phyloP scores from a whole-genome alignment of 2,888 invertebrate species.

The Deilephila porcellus region DNA sequence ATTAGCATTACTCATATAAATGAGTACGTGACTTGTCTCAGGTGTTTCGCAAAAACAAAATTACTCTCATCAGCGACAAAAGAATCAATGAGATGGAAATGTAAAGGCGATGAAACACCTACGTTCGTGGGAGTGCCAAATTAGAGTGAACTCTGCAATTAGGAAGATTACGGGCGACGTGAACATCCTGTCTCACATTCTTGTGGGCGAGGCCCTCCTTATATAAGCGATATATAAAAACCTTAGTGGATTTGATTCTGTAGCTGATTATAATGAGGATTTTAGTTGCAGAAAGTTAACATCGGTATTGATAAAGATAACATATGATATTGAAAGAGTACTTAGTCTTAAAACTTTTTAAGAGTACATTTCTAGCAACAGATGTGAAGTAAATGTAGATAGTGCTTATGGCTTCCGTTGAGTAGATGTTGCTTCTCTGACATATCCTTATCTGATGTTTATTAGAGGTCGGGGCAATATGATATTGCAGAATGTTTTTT shows the following conservation, averaged over 20 bases:
- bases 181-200: constrained; percentile 64
- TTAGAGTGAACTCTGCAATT: constrained; percentile 71
- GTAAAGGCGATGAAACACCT: constrained; percentile 56
- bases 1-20: constrained; percentile 33
- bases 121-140: constrained; percentile 63
- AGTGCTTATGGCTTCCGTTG: no score
- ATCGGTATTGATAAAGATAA: no score
- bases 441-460: no score
- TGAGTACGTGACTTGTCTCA: neutral
- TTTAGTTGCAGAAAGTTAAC: no score
- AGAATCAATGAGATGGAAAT: constrained; percentile 68
- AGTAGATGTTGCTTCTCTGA: no score
- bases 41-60: constrained; percentile 18
- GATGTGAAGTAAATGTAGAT: no score
- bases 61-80: constrained; percentile 53
- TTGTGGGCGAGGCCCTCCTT: constrained; percentile 53
- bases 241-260: neutral
- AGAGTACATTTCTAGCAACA: no score
- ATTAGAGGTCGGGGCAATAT: no score
- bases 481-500: no score
- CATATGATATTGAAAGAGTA: no score
- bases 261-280: no score
- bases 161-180: constrained; percentile 63
- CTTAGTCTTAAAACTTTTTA: no score
- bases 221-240: constrained; percentile 9